Percentiles rank a stretch among this genome's conserved stretches.
Conservation (phyloP, 2,113 vertebrate species). For the Ceyx cyanopectus region DNA sequence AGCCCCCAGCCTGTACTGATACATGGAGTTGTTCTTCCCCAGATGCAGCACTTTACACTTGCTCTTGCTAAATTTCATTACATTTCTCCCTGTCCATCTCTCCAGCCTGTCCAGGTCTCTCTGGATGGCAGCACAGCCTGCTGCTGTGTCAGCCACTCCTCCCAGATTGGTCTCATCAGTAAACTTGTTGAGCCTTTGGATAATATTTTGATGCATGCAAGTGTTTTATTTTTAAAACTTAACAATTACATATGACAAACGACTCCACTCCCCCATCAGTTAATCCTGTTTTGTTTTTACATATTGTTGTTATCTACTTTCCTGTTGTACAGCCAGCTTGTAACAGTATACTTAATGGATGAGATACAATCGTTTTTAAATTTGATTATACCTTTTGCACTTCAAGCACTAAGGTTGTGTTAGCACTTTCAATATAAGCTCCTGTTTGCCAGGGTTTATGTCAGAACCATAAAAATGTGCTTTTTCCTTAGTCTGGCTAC, state of each 20-base stretch:
- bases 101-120: no score
- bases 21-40: no score
- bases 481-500: constrained; percentile 40
- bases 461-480: constrained; percentile 43
- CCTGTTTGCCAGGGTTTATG: constrained; percentile 51
- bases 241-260: constrained; percentile 9
- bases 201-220: background rate
- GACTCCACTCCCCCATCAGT: background rate
- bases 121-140: no score
- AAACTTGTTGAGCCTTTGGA: background rate
- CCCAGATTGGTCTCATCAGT: no score
- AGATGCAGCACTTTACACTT: no score
- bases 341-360: constrained; percentile 51
- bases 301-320: constrained; percentile 50
- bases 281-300: constrained; percentile 63
- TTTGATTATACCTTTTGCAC: constrained; percentile 66
- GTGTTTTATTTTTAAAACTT: constrained; percentile 51
- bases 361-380: constrained; percentile 65
- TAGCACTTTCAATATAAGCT: constrained; percentile 59
- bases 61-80: no score
- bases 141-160: no score
- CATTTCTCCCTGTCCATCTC: no score
- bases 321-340: constrained; percentile 28
- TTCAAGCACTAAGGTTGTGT: constrained; percentile 63
- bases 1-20: no score